A percentile compares a stretch with the other conserved stretches of the same genome.
Evolutionary conservation across 2,888 invertebrate genomes (phyloP).

Genomic region (Strigamia transsilvanica): DNA sequence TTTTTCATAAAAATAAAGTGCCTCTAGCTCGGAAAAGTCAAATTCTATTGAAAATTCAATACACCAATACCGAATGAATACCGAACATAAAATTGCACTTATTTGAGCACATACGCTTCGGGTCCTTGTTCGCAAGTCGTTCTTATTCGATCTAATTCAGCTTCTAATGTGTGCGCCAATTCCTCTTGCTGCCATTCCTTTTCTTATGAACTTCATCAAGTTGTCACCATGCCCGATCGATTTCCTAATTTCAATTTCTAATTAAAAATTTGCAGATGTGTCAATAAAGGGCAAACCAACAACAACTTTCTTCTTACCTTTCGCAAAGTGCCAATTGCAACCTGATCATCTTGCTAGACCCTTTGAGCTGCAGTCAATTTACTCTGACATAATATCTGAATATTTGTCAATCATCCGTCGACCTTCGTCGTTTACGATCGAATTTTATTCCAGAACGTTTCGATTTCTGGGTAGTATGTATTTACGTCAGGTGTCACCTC

Average conservation of each 20-base stretch:
- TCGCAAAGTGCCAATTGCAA: conserved; percentile 17
- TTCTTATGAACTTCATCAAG: conserved; percentile 51
- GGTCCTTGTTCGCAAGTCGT: conserved; percentile 43
- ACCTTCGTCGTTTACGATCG: conserved; percentile 32
- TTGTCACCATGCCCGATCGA: conserved; percentile 51
- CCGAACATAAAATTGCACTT: background rate
- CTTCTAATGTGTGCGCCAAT: conserved; percentile 43
- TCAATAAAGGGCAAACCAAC: background rate
- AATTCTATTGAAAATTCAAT: no score
- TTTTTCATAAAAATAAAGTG: no score
- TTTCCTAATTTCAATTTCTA: conserved; percentile 50
- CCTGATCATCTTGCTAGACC: conserved; percentile 50
- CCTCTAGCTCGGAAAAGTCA: no score
- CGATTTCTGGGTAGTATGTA: conserved; percentile 13
- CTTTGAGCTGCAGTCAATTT: background rate
- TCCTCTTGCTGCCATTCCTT: conserved; percentile 50
- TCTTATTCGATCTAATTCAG: conserved; percentile 32
- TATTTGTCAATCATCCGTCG: conserved; percentile 25
- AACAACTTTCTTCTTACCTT: conserved; percentile 27
- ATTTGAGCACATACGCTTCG: conserved; percentile 49
- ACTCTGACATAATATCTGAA: background rate
- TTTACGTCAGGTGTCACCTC: background rate
- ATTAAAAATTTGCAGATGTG: conserved; percentile 28
- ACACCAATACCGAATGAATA: no score
- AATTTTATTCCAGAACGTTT: conserved; percentile 32